Conservation (phyloP, 2,888 invertebrate genomes). For the Archaeoteleia sp. region DNA sequence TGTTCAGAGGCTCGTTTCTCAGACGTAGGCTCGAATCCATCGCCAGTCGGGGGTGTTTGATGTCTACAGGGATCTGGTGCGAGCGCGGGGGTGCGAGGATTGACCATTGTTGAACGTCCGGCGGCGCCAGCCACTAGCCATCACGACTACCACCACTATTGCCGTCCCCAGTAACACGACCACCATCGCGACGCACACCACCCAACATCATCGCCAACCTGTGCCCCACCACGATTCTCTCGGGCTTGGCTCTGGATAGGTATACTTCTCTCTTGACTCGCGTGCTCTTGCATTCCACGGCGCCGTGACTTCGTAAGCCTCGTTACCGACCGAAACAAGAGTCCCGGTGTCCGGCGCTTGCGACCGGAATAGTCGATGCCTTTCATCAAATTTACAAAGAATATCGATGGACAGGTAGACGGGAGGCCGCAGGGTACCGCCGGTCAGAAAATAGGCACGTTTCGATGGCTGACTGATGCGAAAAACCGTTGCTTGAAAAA, state of each 20-base stretch:
- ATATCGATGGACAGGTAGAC: conserved; percentile 44
- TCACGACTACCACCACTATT: conserved; percentile 56
- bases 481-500: too few species aligned
- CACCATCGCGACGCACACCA: conserved; percentile 54
- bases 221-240: conserved; percentile 60
- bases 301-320: conserved; percentile 56
- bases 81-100: conserved; percentile 47
- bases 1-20: too few species aligned
- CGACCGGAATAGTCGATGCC: conserved; percentile 52
- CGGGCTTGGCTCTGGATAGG: conserved; percentile 52
- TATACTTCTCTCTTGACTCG: conserved; percentile 51
- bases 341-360: conserved; percentile 57
- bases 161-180: conserved; percentile 47
- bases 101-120: conserved; percentile 71
- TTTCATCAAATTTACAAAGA: conserved; percentile 52
- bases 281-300: conserved; percentile 48
- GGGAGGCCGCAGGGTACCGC: neutral
- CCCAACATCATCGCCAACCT: conserved; percentile 59
- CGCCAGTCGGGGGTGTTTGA: conserved; percentile 68
- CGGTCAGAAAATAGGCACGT: too few species aligned
- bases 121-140: conserved; percentile 71
- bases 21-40: conserved; percentile 51
- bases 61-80: conserved; percentile 11
- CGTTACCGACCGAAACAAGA: conserved; percentile 60
- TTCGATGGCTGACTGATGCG: too few species aligned